Base-by-base conservation (phyloP, 2,113 vertebrate genomes). In the Megaceryle maxima region DNA sequence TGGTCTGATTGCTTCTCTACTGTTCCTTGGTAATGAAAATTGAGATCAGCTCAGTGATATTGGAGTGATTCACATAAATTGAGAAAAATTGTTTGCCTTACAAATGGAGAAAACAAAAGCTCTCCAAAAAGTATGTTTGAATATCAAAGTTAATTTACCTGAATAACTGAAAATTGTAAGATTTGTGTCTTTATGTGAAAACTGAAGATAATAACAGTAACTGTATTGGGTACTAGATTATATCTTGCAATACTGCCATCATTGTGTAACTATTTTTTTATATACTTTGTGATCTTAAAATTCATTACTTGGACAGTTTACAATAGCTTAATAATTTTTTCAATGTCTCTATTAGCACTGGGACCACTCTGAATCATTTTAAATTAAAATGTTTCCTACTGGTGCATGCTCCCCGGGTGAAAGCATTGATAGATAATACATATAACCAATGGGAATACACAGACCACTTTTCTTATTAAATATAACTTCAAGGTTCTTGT, bases 261-360 rank as follows among this genome's bases (percentile, higher is more conserved):
- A 46, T 51, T 76, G 11, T 2, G 44, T 62, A 81, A 85, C 41
- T n/a, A 86, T 48, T 39, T 90, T 37, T 91, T 96, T 83, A 33
- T 39, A 33, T 76, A 37, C 15, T 74, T 79, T 81, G 5, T 55
- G 16, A 66, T 83, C 56, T 72, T 75, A 70, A 80, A 93, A 83
- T 69, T 66, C 51, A 85, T n/a, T 39, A 75, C 48, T 94, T 95
- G 46, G 29, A 64, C 13, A 81, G 19, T 66, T 90, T 94, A 91
- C 73, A 80, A 59, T 35, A 79, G 43, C 13, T 89, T 91, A 92
- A 82, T 91, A 31, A 55, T 37, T 57, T 88, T 95, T 95, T 91
- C 67, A 88, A 5, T 44, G 25, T 50, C 18, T 95, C 48, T 68
- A 4, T 85, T 96, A 95, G 39, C 55, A 84, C 44, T 83, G 55